Percentiles rank a stretch among this genome's conserved stretches.
Conservation (phyloP, 23 tunicate species). For the Trididemnum miniatum region DNA sequence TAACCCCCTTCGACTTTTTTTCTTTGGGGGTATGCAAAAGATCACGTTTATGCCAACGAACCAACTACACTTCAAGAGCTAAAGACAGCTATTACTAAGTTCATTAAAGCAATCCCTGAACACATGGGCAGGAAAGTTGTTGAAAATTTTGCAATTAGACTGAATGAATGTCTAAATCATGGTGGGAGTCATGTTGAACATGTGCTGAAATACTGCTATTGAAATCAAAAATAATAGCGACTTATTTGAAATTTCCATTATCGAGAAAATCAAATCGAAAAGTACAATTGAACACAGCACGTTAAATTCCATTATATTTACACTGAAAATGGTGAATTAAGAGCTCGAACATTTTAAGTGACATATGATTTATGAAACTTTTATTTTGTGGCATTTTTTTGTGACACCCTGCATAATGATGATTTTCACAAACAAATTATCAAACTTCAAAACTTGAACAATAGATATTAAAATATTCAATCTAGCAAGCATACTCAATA, state of each 20-base stretch:
- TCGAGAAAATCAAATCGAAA: neutral
- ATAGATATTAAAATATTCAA: too few relatives aligned
- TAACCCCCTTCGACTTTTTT: too few relatives aligned
- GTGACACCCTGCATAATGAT: too few relatives aligned
- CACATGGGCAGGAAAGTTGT: too few relatives aligned
- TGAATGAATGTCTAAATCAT: neutral
- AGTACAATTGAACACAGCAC: neutral
- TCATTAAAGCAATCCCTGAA: too few relatives aligned
- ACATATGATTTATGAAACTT: neutral
- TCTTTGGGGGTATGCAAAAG: too few relatives aligned
- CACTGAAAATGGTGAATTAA: neutral
- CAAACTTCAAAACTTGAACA: too few relatives aligned
- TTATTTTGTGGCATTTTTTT: neutral
- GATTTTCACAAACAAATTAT: too few relatives aligned
- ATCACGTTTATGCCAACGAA: too few relatives aligned
- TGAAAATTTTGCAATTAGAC: constrained; percentile 2
- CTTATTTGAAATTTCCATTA: neutral
- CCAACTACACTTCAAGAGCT: too few relatives aligned
- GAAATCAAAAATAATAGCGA: neutral
- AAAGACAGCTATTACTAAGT: too few relatives aligned
- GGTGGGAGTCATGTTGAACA: neutral
- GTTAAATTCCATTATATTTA: neutral
- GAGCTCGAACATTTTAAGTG: neutral
- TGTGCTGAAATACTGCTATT: neutral
- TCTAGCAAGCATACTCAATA: too few relatives aligned